Evolutionary conservation across 2,888 invertebrate species (phyloP), one percentile per base, ranked within the genome.

Genomic region (Leptura quadrifasciata): DNA sequence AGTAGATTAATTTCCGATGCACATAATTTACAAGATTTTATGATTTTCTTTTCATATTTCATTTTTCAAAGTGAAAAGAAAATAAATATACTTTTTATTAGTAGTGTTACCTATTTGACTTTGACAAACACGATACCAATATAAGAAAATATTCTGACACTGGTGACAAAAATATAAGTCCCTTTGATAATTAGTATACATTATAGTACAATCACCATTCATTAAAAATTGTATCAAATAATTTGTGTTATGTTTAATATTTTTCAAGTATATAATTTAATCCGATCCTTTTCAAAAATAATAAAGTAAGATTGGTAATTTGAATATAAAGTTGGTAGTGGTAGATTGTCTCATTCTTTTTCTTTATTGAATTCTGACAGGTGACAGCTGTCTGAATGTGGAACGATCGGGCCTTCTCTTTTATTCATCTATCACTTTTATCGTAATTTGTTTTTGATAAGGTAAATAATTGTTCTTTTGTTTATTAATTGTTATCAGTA

Each of bases 391-490:
- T 52, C 39, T 12, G 15, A 39, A 39, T 12, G 10, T 39, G n/a
- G n/a, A n/a, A n/a, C n/a, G n/a, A 12, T 15, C 15, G 12, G 15
- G 12, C 17, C 39, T 15, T 60, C 15, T 17, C 18, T 60, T 31
- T n/a, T 24, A 27, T 27, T 27, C 15, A 60, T 27, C 27, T 17
- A 35, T 61, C 24, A 12, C 31, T 47, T 24, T 65, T 24, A 17
- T 24, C 21, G 18, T 18, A 27, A 39, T 39, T 47, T 20, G 35
- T 15, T 35, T 35, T 3, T 69, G 57, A 27, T 58, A 58, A 69
- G 69, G 58, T 69, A 69, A 69, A 58, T 68, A 68, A 68, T 27
- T 57, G 12, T 55, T 68, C 12, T 18, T 35, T n/a, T 58, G 58
- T 35, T 58, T 39, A 69, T 58, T 54, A 4, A 54, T 58, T 39